Percentiles rank a stretch among this genome's conserved stretches.
These are phyloP conservation scores for Helicoverpa zea DNA, from an alignment of 1,140 invertebrate species.

Conservation along the genomic window DNA sequence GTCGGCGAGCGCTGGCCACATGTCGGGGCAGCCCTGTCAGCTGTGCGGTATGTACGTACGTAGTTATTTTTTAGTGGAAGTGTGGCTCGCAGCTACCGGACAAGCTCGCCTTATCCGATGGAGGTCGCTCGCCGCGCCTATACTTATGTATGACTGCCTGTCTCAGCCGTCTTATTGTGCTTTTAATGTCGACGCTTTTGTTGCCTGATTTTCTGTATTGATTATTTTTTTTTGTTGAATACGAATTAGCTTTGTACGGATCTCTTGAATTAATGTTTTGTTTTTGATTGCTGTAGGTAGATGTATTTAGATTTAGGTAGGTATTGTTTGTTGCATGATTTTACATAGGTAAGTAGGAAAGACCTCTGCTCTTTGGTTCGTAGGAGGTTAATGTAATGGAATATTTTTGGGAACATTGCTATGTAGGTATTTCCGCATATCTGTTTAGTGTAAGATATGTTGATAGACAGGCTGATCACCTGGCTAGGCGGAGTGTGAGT, in stretches of 20 bases:
- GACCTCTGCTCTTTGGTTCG: background rate
- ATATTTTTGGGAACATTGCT: background rate
- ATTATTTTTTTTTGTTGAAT: constrained; percentile 35
- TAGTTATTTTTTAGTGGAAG: constrained; percentile 65
- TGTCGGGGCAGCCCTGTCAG: constrained; percentile 2
- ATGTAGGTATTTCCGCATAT: background rate
- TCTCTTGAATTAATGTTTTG: constrained; percentile 24
- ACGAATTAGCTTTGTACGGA: constrained; percentile 37
- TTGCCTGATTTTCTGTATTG: constrained; percentile 36
- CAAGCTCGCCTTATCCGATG: constrained; percentile 75
- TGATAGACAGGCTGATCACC: constrained; percentile 51
- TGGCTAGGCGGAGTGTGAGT: constrained; percentile 69
- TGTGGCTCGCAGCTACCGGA: constrained; percentile 69
- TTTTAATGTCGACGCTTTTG: constrained; percentile 31
- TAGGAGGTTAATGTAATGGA: background rate
- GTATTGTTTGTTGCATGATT: background rate
- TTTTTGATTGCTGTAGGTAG: background rate
- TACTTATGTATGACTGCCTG: constrained; percentile 26
- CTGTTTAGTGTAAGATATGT: background rate
- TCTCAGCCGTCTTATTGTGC: constrained; percentile 39
- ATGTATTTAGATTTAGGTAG: background rate
- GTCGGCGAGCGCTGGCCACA: background rate
- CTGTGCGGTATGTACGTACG: constrained; percentile 21
- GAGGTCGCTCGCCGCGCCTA: constrained; percentile 45
- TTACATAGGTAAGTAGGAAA: background rate